Conservation (phyloP, 2,797 vertebrate genomes). For the Gallinago solitaria region DNA sequence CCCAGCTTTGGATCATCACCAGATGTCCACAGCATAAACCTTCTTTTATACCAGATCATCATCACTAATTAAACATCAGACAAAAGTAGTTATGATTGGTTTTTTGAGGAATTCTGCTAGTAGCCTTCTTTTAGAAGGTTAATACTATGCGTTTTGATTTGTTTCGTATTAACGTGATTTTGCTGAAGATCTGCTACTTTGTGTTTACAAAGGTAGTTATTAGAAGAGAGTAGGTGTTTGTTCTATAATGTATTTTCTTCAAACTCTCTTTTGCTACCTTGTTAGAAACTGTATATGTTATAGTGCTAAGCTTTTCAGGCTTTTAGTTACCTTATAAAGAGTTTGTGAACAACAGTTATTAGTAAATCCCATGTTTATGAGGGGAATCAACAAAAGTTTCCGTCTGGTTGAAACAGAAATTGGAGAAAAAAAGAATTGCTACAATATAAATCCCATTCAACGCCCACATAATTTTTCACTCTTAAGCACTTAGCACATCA, state of each 20-base stretch:
- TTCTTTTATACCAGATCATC: background rate
- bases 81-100: background rate
- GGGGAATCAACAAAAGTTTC: slow-evolving; percentile 11
- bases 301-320: background rate
- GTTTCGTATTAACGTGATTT: background rate
- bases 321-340: background rate
- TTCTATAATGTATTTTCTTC: background rate
- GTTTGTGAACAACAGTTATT: background rate
- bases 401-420: background rate
- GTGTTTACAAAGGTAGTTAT: background rate
- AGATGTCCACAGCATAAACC: background rate
- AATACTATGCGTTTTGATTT: background rate
- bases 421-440: background rate
- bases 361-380: background rate
- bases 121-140: background rate
- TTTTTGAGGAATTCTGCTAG: background rate
- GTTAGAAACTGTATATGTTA: background rate
- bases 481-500: background rate
- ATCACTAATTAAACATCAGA: background rate
- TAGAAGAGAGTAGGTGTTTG: background rate
- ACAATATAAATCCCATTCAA: background rate
- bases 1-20: background rate
- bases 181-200: background rate
- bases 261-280: background rate
- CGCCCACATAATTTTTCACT: background rate